phyloP scores from a whole-genome alignment of 2,888 invertebrate species.

The Platerodrilus igneus region DNA sequence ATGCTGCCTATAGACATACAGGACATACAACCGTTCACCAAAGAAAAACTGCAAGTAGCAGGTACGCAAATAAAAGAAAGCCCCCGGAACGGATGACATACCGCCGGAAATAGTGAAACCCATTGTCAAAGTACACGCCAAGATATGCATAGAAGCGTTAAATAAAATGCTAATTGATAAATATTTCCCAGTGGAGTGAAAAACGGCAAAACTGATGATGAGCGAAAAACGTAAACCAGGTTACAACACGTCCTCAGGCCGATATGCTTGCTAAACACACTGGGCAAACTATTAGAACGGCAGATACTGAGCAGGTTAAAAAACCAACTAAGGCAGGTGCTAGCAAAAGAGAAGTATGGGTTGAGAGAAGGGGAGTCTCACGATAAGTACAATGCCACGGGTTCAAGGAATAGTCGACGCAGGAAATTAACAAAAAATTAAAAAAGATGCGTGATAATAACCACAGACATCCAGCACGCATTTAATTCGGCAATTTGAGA shows the following conservation, averaged over 20 bases:
- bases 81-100: constrained; percentile 8
- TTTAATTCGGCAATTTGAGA: no score
- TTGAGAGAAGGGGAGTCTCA: neutral
- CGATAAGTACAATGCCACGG: no score
- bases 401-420: no score
- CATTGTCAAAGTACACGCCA: neutral
- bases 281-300: neutral
- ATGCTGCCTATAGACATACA: no score
- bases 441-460: no score
- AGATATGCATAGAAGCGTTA: no score
- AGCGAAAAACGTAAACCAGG: neutral
- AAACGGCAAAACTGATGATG: neutral
- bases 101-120: constrained; percentile 4
- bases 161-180: no score
- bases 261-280: neutral
- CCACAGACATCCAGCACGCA: no score
- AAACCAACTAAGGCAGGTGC: neutral
- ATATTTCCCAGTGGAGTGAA: neutral
- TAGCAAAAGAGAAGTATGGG: neutral
- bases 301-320: neutral
- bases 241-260: constrained; percentile 1
- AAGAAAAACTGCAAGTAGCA: constrained; percentile 7
- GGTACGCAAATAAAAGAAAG: constrained; percentile 7
- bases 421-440: no score
- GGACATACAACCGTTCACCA: neutral